Percentiles rank a stretch among this genome's conserved stretches.
Conservation (phyloP, 2,113 vertebrate species). For the Pteruthius melanotis region DNA sequence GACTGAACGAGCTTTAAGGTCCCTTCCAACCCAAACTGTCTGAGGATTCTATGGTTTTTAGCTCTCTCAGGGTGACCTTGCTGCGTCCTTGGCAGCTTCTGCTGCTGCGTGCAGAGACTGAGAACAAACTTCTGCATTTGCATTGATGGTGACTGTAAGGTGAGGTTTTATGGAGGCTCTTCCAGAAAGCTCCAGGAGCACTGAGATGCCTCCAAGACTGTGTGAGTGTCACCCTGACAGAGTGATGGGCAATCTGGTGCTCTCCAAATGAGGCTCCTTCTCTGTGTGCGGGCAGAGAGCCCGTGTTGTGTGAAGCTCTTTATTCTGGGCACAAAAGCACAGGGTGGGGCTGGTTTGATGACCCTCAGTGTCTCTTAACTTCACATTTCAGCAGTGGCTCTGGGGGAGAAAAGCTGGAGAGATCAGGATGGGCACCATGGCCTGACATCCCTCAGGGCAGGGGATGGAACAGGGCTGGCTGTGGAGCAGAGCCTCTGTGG, state of each 20-base stretch:
- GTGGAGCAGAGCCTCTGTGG: background rate
- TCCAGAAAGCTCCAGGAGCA: background rate
- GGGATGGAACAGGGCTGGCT: background rate
- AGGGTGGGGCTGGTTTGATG: slow-evolving; percentile 49
- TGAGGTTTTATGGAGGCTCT: background rate
- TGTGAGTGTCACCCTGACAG: background rate
- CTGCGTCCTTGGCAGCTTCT: background rate
- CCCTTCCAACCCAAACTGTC: background rate
- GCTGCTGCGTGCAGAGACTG: background rate
- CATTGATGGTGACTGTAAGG: background rate
- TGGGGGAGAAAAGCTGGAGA: background rate
- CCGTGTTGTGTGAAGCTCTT: slow-evolving; percentile 62
- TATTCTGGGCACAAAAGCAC: slow-evolving; percentile 24
- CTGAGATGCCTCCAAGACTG: background rate
- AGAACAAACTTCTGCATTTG: background rate
- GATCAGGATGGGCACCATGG: background rate
- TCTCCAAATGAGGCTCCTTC: background rate
- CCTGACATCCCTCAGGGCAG: background rate
- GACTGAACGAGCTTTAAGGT: background rate
- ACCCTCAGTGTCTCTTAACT: background rate
- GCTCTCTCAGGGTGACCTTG: background rate
- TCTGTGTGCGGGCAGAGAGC: background rate
- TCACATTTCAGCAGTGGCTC: background rate
- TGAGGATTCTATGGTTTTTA: background rate
- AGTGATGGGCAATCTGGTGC: background rate